Percentiles rank a stretch among this genome's conserved stretches.
These are phyloP conservation scores for Picathartes gymnocephalus DNA, from an alignment of 2,113 vertebrate genomes.

Conservation along the genomic window DNA sequence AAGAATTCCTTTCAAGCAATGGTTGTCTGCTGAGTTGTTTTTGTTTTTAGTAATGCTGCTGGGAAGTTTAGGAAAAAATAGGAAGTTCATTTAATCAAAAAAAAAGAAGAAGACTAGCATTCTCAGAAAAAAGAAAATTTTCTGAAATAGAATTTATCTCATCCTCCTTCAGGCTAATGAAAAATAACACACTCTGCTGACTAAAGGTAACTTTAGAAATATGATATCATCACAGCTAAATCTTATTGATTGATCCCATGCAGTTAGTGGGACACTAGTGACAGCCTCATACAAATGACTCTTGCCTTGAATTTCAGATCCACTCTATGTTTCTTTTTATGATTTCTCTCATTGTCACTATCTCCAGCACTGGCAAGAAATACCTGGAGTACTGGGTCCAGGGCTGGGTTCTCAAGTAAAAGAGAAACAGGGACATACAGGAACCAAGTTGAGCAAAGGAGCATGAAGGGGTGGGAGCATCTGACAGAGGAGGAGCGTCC, in stretches of 20 bases:
- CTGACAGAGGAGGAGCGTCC: background rate
- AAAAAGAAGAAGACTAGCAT: background rate
- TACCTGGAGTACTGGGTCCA: background rate
- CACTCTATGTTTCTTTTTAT: background rate
- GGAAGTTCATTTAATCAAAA: background rate
- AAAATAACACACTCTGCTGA: background rate
- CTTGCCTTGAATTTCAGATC: background rate
- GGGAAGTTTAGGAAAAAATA: background rate
- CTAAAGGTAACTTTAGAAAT: background rate
- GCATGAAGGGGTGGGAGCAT: background rate
- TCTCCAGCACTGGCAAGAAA: background rate
- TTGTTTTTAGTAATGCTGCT: background rate
- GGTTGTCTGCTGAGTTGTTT: background rate
- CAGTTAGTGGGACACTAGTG: background rate
- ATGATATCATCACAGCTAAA: conserved; percentile 5
- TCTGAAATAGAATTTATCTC: background rate
- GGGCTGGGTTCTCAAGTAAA: background rate
- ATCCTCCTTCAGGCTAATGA: background rate
- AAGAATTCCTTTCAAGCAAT: background rate
- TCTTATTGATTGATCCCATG: background rate
- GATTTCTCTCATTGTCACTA: background rate
- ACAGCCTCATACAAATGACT: background rate
- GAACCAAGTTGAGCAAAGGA: background rate
- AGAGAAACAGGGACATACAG: background rate
- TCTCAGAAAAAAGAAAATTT: background rate